These are phyloP conservation scores for Eira barbara DNA, from an alignment of 2,113 vertebrate genomes.

Conservation along the genomic window DNA sequence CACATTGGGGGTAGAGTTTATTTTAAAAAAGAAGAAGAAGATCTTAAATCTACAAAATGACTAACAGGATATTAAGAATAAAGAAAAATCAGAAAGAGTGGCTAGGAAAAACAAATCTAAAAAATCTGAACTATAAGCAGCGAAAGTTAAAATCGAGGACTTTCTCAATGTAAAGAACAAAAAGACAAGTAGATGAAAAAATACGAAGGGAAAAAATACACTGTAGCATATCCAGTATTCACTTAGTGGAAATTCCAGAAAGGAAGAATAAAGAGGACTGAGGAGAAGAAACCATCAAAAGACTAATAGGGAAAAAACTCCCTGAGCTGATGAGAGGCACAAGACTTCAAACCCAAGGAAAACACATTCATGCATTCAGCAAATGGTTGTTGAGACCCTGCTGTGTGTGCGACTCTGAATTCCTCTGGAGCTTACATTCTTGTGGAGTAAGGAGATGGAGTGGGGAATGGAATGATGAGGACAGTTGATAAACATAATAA, in stretches of 20 bases:
- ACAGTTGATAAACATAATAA: neutral
- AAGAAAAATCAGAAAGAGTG: neutral
- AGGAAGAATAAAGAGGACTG: neutral
- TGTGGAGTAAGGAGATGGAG: neutral
- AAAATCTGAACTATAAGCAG: neutral
- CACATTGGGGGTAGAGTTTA: neutral
- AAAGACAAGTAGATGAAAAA: neutral
- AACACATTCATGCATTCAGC: neutral
- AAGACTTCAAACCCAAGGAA: neutral
- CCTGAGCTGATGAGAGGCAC: neutral
- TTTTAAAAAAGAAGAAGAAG: neutral
- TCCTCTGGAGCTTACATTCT: neutral
- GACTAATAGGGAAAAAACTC: neutral
- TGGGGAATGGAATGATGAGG: too few relatives aligned
- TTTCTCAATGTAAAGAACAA: neutral
- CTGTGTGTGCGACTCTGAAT: neutral
- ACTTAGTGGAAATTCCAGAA: constrained; percentile 8
- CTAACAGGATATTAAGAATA: neutral
- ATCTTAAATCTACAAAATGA: neutral
- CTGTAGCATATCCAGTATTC: neutral
- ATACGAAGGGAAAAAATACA: neutral
- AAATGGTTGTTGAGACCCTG: neutral
- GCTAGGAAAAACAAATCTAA: neutral
- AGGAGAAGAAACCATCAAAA: neutral
- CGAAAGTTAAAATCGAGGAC: neutral